These are phyloP conservation scores for Clarias pachynema DNA, from an alignment of 2,797 vertebrate genomes.

Conservation along the genomic window DNA sequence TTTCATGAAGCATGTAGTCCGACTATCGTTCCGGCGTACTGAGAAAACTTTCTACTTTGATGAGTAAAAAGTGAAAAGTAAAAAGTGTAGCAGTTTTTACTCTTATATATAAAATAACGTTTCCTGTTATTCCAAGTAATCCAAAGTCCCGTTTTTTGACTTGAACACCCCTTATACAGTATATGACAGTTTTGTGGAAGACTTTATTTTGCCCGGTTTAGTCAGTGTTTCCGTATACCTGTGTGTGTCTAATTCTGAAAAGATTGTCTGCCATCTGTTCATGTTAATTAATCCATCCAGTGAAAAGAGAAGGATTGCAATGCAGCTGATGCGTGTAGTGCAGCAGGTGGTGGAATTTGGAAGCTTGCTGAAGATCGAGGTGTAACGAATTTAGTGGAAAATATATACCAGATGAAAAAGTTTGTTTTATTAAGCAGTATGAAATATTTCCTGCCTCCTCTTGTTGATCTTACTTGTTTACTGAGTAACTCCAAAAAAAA, in stretches of 20 bases:
- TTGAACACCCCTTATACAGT: no score
- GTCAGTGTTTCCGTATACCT: not conserved
- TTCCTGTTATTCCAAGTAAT: no score
- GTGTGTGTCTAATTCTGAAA: not conserved
- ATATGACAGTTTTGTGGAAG: not conserved
- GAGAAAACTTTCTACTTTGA: no score
- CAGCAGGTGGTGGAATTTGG: not conserved
- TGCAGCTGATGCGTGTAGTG: constrained; percentile 1
- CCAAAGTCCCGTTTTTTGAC: no score
- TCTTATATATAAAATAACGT: no score
- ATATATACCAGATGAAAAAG: not conserved
- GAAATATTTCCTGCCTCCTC: not conserved
- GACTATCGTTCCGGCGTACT: no score
- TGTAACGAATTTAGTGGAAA: not conserved
- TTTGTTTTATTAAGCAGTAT: not conserved
- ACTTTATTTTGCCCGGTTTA: not conserved
- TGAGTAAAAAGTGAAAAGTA: no score
- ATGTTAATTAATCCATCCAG: not conserved
- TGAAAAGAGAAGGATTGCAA: not conserved
- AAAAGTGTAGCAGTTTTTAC: no score
- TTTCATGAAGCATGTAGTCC: no score
- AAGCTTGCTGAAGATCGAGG: not conserved
- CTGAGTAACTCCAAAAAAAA: not conserved
- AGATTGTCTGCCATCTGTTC: not conserved
- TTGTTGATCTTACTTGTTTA: not conserved